phyloP scores from a whole-genome alignment of 2,888 invertebrate genomes.

The Bembecia ichneumoniformis region DNA sequence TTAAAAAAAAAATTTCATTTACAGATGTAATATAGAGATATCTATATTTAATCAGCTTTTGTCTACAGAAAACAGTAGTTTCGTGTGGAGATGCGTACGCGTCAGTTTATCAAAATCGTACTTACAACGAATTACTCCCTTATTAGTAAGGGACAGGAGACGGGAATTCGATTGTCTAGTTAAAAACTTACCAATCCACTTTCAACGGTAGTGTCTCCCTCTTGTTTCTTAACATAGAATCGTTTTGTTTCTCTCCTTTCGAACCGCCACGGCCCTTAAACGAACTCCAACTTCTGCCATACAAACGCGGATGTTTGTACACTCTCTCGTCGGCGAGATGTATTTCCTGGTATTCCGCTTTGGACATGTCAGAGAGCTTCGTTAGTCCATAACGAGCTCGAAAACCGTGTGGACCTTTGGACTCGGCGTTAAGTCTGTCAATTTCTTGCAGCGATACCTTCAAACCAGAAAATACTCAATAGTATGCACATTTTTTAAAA shows the following conservation, averaged over 20 bases:
- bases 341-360: constrained; percentile 69
- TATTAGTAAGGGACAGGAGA: no score
- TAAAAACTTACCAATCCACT: constrained; percentile 68
- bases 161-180: no score
- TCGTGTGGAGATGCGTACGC: no score
- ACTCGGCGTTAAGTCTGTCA: constrained; percentile 50
- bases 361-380: constrained; percentile 74
- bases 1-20: no score
- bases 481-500: no score
- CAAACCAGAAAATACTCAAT: constrained; percentile 15
- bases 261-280: constrained; percentile 21
- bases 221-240: constrained; percentile 34
- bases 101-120: no score
- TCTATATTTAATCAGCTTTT: no score
- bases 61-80: no score
- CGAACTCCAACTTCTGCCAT: constrained; percentile 37
- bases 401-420: constrained; percentile 41
- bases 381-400: constrained; percentile 74
- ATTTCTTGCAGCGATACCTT: constrained; percentile 67
- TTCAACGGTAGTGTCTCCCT: constrained; percentile 52
- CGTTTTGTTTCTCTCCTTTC: constrained; percentile 6
- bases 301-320: constrained; percentile 21
- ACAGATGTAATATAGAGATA: no score
- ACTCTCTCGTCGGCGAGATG: constrained; percentile 54
- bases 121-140: no score